A percentile compares a stretch with the other conserved stretches of the same genome.
phyloP scores from a whole-genome alignment of 2,888 invertebrate genomes.

The Meliscaeva auricollis region DNA sequence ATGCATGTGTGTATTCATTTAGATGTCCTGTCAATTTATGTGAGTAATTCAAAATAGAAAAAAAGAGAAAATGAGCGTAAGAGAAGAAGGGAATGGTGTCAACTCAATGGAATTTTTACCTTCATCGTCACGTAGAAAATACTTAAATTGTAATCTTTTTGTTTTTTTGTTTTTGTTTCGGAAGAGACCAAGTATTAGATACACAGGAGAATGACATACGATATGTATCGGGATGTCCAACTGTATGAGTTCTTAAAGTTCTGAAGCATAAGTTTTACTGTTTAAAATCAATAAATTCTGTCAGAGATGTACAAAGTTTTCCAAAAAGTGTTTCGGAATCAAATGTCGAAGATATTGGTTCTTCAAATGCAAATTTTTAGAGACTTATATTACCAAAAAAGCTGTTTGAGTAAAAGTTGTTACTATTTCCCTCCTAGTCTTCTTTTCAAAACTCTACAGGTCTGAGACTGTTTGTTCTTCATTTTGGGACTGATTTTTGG shows the following conservation, averaged over 20 bases:
- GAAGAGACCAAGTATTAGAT: not conserved
- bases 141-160: constrained; percentile 52
- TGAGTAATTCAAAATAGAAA: not conserved
- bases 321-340: no score
- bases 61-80: not conserved
- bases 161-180: constrained; percentile 25
- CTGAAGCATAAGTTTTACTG: no score
- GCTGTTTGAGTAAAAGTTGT: no score
- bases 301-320: no score
- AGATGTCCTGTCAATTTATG: constrained; percentile 62
- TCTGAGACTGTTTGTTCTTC: no score
- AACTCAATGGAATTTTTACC: constrained; percentile 61
- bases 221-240: not conserved
- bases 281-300: no score
- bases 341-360: no score
- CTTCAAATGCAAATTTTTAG: no score
- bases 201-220: constrained; percentile 34
- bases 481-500: no score
- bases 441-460: no score
- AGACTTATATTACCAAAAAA: no score
- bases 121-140: constrained; percentile 53
- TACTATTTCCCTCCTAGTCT: no score
- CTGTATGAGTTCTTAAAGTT: not conserved
- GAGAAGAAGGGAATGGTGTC: constrained; percentile 1
- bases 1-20: constrained; percentile 41